Base-by-base conservation (phyloP, 2,888 invertebrate genomes). In the Creontiades dilutus region DNA sequence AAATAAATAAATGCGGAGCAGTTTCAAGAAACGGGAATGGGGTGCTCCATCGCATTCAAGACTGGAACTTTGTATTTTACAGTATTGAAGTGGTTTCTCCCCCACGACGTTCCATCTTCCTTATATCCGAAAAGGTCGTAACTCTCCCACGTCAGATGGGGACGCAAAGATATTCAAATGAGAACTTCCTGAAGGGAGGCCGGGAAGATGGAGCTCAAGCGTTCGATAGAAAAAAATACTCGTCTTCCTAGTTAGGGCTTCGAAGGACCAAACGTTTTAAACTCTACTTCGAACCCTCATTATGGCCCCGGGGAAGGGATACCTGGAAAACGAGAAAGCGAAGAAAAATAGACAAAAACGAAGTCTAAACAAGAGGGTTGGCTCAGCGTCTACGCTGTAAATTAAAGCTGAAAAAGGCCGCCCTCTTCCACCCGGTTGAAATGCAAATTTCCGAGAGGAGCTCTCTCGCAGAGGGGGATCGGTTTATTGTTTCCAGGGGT, bases 81-180 rank as follows among this genome's bases (percentile, higher is more conserved):
- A 28, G 28, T 37, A 37, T 78, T 37, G 78, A 46, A 78, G 23
- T 61, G 61, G 61, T 61, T 61, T 61, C 23, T 61, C n/a, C 61
- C 23, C 19, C 12, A 61, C 19, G 19, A 11, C 19, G 12, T n/a
- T 4, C 19, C 19, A 12, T 57, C 16, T 13, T 28, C 78, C 23
- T 68, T 19, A 68, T 68, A 68, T 68, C 23, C 68, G 9, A n/a
- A 37, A 78, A 5, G 37, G 78, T 78, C 78, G 78, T 78, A 78
- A 16, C 37, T 78, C 78, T 78, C 37, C 3, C 46, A 28, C 78
- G 46, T 78, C 78, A 78, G 78, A 78, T 78, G 78, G 78, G 46
- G 37, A 78, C 16, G 78, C 78, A 78, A 78, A 78, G 78, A 78
- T 78, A 78, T 78, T 78, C 78, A 78, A 78, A 78, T 78, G 23